Conservation (phyloP, 2,888 invertebrate species). For the Orthonychiurus folsomi region DNA sequence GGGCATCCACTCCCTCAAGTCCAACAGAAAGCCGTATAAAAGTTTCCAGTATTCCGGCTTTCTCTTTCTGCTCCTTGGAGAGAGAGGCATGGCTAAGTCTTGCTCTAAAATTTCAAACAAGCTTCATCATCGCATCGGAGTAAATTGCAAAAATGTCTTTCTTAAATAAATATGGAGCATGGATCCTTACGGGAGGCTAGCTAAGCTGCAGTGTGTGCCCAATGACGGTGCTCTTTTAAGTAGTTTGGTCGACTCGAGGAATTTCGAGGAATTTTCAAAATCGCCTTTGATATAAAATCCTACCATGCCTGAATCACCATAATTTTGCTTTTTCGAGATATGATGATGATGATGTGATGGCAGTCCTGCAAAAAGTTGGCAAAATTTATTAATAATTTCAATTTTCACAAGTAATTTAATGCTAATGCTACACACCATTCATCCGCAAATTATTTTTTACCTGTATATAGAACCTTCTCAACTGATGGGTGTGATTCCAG, state of each 20-base stretch:
- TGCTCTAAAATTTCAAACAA: neutral
- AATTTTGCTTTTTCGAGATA: conserved; percentile 66
- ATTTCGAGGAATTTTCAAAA: conserved; percentile 57
- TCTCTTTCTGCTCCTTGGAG: conserved; percentile 43
- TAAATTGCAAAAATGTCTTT: neutral
- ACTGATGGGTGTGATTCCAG: conserved; percentile 72
- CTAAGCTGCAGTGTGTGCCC: conserved; percentile 89
- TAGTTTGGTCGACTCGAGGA: conserved; percentile 63
- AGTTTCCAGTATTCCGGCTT: conserved; percentile 46
- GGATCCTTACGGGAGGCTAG: conserved; percentile 53
- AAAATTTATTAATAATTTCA: neutral
- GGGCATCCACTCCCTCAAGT: conserved; percentile 46
- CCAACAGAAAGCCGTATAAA: conserved; percentile 48
- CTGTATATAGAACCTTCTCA: conserved; percentile 72
- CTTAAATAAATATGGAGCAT: too few relatives aligned
- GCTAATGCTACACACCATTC: conserved; percentile 41
- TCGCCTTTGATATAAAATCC: conserved; percentile 78
- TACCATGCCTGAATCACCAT: conserved; percentile 85
- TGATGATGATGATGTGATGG: conserved; percentile 78
- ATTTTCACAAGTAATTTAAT: neutral
- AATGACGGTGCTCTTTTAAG: conserved; percentile 86
- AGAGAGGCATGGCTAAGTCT: neutral
- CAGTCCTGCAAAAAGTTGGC: conserved; percentile 60
- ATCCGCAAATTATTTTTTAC: conserved; percentile 44
- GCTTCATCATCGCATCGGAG: neutral